Base-by-base conservation (phyloP, 2,888 invertebrate genomes). In the Metalampra italica region DNA sequence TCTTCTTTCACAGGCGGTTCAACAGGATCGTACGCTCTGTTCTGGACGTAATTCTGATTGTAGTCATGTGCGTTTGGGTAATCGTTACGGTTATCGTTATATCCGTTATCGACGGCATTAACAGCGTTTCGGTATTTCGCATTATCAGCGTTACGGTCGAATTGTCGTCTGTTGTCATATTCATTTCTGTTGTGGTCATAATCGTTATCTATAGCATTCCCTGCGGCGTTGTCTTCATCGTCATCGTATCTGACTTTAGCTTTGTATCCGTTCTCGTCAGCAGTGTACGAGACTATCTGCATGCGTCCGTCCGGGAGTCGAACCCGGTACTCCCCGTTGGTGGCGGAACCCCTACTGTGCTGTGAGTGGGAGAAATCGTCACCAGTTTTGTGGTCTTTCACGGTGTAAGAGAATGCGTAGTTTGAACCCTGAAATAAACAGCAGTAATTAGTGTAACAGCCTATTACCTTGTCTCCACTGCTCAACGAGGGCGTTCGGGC, bases 321-420 rank as follows among this genome's bases (percentile, higher is more conserved):
- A 56, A 94, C 93, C 47, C 92, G 78, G 77, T 93, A 94, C 68
- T 93, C 92, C 1, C 93, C 93, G 51, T 91, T 92, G 7, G 93
- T 93, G 0, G 91, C 91, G 13, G 91, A 90, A 3, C 92, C 91
- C 55, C 88, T 90, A 66, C 92, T 91, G 8, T 90, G 88, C 66
- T 93, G 93, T 1, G 88, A 85, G 61, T 93, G 93, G 0, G 93
- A 93, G 75, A 92, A 93, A 64, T 93, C 93, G 51, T 93, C 93
- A 0, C 93, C 93, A 0, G 91, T 92, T 51, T 90, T 76, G 13
- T 86, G 83, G 63, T 93, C 92, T 55, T 90, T 90, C 2, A 93
- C 93, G 42, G 89, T 86, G 71, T 93, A 93, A 0, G 92, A 91
- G 68, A 93, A 93, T 0, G 92, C 92, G 79, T 93, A 93, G 68